These are phyloP conservation scores for Scolopax rusticola DNA, from an alignment of 2,797 vertebrate species.

Conservation along the genomic window DNA sequence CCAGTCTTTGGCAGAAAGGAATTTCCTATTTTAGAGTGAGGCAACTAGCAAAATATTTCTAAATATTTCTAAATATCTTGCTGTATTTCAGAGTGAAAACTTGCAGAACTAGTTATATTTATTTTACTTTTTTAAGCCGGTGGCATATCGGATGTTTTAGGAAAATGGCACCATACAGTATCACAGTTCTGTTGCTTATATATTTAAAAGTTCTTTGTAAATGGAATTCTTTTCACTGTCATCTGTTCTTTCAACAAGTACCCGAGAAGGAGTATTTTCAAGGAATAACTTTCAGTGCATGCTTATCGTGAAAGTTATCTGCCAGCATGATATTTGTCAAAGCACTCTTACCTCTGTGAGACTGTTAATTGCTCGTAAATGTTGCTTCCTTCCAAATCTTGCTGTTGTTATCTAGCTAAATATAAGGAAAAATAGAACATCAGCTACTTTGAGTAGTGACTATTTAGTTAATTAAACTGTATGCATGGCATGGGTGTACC, in stretches of 20 bases:
- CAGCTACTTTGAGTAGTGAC: not conserved
- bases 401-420: not conserved
- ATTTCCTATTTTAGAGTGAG: slow-evolving; percentile 10
- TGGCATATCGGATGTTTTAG: not conserved
- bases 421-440: not conserved
- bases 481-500: not conserved
- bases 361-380: not conserved
- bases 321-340: not conserved
- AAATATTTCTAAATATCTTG: too few species aligned
- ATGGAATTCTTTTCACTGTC: not conserved
- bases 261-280: not conserved
- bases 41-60: not conserved
- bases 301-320: not conserved
- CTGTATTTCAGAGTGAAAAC: not conserved
- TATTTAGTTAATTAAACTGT: not conserved
- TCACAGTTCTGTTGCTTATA: not conserved
- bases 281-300: not conserved
- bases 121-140: not conserved
- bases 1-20: not conserved
- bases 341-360: not conserved
- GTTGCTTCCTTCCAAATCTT: not conserved
- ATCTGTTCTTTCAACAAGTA: not conserved
- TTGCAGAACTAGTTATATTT: not conserved
- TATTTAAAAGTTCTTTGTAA: not conserved
- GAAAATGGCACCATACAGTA: not conserved